Conservation (phyloP, 2,888 invertebrate genomes). For the Hymenopus coronatus region DNA sequence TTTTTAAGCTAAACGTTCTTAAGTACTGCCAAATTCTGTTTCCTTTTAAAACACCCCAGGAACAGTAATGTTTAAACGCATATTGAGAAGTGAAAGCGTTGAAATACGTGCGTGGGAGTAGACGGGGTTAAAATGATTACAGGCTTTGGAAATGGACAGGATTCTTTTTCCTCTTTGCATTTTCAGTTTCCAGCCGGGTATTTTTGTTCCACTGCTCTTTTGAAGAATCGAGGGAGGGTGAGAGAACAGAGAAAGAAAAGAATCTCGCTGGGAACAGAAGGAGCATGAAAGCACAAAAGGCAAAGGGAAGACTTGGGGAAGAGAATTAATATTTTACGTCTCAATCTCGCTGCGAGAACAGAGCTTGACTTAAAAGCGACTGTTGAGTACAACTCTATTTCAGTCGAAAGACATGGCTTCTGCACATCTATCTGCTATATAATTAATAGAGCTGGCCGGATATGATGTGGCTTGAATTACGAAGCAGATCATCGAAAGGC, state of each 20-base stretch:
- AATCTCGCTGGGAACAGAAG: not conserved
- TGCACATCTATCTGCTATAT: not conserved
- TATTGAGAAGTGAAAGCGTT: not conserved
- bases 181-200: not conserved
- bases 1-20: too few relatives aligned
- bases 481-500: not conserved
- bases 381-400: not conserved
- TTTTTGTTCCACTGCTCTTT: not conserved
- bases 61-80: not conserved
- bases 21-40: not conserved
- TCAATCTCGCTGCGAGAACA: not conserved
- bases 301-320: not conserved
- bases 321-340: not conserved
- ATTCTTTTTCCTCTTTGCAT: not conserved
- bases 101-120: not conserved
- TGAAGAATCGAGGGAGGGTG: not conserved
- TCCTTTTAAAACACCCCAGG: not conserved
- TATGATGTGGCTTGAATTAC: not conserved
- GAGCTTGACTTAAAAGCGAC: not conserved
- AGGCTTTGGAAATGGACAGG: not conserved
- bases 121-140: not conserved
- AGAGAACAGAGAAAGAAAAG: not conserved
- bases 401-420: not conserved
- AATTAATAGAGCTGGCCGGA: not conserved
- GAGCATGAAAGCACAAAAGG: not conserved